Percentiles rank a stretch among this genome's conserved stretches.
These are phyloP conservation scores for Myripristis jacobus DNA, from an alignment of 2,797 vertebrate species.

Conservation along the genomic window DNA sequence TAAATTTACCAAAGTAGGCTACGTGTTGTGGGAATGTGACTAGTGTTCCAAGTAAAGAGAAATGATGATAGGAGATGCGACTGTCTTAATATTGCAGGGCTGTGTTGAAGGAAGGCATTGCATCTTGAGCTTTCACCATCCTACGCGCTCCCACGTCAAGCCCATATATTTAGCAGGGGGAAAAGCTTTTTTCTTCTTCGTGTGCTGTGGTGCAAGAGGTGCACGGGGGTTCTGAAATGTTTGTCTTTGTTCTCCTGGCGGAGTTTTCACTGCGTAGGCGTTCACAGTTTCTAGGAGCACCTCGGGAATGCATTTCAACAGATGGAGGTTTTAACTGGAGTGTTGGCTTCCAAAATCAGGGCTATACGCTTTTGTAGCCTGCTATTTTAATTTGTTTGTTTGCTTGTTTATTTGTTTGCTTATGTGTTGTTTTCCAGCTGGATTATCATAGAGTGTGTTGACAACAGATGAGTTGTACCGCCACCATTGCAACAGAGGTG, in stretches of 20 bases:
- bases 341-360: conserved; percentile 74
- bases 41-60: conserved; percentile 37
- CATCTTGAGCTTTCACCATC: conserved; percentile 76
- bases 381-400: conserved; percentile 81
- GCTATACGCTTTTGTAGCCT: conserved; percentile 77
- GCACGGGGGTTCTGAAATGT: conserved; percentile 79
- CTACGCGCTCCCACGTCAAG: conserved; percentile 81
- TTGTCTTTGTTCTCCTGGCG: conserved; percentile 84
- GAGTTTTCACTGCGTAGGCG: conserved; percentile 77
- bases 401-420: conserved; percentile 70
- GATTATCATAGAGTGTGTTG: conserved; percentile 63
- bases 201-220: conserved; percentile 76
- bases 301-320: conserved; percentile 83
- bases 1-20: conserved; percentile 53
- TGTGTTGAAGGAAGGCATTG: conserved; percentile 69
- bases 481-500: conserved; percentile 8
- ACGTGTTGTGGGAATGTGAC: conserved; percentile 58
- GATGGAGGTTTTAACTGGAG: conserved; percentile 83
- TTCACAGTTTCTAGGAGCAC: conserved; percentile 82
- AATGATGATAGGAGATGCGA: conserved; percentile 51
- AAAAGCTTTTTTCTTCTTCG: conserved; percentile 65
- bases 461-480: conserved; percentile 40
- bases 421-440: conserved; percentile 61
- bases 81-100: conserved; percentile 72
- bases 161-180: conserved; percentile 79